phyloP scores from a whole-genome alignment of 1,140 invertebrate species.

The Coelopa frigida region DNA sequence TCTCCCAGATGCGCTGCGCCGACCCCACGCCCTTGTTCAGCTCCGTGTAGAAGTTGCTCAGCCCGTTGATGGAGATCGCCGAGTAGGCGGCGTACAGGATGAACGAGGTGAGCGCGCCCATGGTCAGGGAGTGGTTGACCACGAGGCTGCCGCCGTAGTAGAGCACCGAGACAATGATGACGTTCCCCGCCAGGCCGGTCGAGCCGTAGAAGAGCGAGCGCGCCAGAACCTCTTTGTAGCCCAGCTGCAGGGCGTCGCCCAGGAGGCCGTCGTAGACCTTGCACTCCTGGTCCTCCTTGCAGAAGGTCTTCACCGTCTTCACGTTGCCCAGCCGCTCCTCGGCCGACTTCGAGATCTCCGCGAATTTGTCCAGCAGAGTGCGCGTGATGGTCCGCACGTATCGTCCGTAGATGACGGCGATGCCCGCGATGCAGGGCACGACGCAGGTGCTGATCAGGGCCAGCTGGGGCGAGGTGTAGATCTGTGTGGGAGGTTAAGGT shows the following conservation, averaged over 20 bases:
- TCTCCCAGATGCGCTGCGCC: slow-evolving; percentile 77
- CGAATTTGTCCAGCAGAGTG: slow-evolving; percentile 75
- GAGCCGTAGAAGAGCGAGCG: slow-evolving; percentile 86
- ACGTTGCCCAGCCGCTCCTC: slow-evolving; percentile 93
- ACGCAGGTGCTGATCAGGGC: slow-evolving; percentile 76
- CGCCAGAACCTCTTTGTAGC: slow-evolving; percentile 81
- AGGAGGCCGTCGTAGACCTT: slow-evolving; percentile 63
- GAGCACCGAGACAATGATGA: slow-evolving; percentile 83
- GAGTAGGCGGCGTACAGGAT: slow-evolving; percentile 89
- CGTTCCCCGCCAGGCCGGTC: slow-evolving; percentile 90
- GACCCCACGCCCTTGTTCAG: slow-evolving; percentile 90
- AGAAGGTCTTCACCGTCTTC: slow-evolving; percentile 88
- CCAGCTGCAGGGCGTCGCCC: slow-evolving; percentile 65
- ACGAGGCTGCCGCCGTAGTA: slow-evolving; percentile 92
- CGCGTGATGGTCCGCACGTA: slow-evolving; percentile 81
- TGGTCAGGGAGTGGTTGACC: slow-evolving; percentile 68
- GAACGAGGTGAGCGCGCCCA: slow-evolving; percentile 87
- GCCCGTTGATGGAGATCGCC: slow-evolving; percentile 76
- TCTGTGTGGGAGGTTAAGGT: slow-evolving; percentile 49
- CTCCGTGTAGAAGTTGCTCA: slow-evolving; percentile 88
- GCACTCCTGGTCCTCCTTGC: slow-evolving; percentile 75
- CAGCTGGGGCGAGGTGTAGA: slow-evolving; percentile 85
- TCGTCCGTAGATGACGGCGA: slow-evolving; percentile 84
- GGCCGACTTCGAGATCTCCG: slow-evolving; percentile 74
- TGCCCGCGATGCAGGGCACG: slow-evolving; percentile 78